phyloP scores from a whole-genome alignment of 2,797 vertebrate species.

The Anolis apletophallus region DNA sequence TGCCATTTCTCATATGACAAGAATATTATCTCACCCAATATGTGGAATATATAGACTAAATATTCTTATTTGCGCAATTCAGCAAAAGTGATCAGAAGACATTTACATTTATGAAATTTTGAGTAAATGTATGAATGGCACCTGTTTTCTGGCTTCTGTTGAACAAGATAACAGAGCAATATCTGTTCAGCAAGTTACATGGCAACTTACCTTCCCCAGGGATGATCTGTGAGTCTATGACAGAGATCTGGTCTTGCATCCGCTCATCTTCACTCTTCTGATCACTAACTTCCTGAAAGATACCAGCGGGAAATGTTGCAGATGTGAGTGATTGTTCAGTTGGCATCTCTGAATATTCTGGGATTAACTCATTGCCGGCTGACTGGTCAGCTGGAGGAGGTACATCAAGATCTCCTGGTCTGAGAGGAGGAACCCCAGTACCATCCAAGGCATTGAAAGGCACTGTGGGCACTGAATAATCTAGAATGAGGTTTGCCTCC shows the following conservation, averaged over 20 bases:
- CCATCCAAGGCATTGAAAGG: slow-evolving; percentile 59
- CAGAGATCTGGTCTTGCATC: slow-evolving; percentile 10
- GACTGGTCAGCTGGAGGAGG: slow-evolving; percentile 60
- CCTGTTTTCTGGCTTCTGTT: rapidly evolving
- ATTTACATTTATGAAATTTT: neutral
- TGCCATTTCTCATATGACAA: neutral
- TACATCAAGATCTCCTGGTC: slow-evolving; percentile 45
- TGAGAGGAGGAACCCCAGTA: slow-evolving; percentile 51
- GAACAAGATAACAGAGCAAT: neutral
- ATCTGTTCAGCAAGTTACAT: neutral
- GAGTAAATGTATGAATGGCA: neutral
- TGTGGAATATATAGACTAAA: neutral
- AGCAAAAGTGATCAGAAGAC: neutral
- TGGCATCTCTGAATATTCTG: neutral
- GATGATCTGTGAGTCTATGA: slow-evolving; percentile 13
- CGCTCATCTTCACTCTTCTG: slow-evolving; percentile 1
- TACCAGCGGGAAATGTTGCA: slow-evolving; percentile 14
- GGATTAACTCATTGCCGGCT: slow-evolving; percentile 47
- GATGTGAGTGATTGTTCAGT: neutral
- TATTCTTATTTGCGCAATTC: neutral
- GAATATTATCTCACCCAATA: neutral
- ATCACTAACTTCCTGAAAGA: neutral
- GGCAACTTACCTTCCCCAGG: slow-evolving; percentile 56
- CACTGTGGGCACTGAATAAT: slow-evolving; percentile 49
- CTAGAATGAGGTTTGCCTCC: neutral